Base-by-base conservation (phyloP, 2,888 invertebrate species). In the Spatulosminthurus flaviceps region DNA sequence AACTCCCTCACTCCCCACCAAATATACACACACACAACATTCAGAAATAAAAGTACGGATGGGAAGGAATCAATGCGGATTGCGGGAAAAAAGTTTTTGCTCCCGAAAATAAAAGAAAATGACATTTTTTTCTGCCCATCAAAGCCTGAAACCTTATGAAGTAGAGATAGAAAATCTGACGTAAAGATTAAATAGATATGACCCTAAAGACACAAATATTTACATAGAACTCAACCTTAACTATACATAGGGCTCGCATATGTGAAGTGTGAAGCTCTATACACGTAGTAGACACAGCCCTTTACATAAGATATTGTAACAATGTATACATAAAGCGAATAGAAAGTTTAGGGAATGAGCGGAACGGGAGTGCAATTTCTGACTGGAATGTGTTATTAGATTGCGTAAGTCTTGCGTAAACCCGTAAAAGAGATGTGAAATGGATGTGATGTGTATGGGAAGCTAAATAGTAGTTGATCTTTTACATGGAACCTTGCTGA, bases 331-430 rank as follows among this genome's bases (percentile, higher is more conserved):
- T n/a, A n/a, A n/a, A n/a, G n/a, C n/a, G n/a, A n/a, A n/a, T n/a
- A n/a, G 16, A 51, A 19, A 51, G 51, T 19, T 11, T 2, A 51
- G 16, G 51, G 51, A 51, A 19, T 51, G 9, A 51, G 51, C 51
- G 51, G 51, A n/a, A 51, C 51, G 51, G 2, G 51, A 51, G 51
- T 51, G 51, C 51, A 51, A 51, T 51, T 51, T 51, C 16, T 13
- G 51, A 13, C 51, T 51, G 51, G 51, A 51, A 51, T 51, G 51
- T 51, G 51, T 9, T 51, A 51, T 51, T 51, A 51, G 51, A 51
- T 51, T 51, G 51, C 51, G 51, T 51, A 51, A 51, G 51, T 51
- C 51, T 51, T 51, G 51, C 51, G 51, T 51, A 51, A 51, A 51
- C 51, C 51, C 5, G 41, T 41, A 7, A 51, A 51, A 51, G 51